These are phyloP conservation scores for Azorinus chamasolen DNA, from an alignment of 2,888 invertebrate genomes.

Conservation along the genomic window DNA sequence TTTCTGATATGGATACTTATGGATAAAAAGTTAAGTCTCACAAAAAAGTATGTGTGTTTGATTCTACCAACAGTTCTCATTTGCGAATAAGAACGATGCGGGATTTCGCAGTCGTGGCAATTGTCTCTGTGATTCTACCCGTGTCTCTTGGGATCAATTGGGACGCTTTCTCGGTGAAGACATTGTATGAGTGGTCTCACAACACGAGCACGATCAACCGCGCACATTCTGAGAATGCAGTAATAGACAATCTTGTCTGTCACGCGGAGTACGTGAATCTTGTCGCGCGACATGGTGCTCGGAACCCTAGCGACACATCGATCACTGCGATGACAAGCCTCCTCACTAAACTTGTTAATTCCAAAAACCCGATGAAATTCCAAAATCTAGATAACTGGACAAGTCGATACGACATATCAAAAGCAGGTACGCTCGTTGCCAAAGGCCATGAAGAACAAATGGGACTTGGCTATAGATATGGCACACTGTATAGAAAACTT, in stretches of 20 bases:
- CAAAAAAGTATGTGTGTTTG: too few species aligned
- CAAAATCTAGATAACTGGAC: conserved; percentile 37
- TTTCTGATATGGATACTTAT: too few species aligned
- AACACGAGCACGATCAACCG: neutral
- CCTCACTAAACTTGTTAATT: conserved; percentile 17
- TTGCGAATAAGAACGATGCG: too few species aligned
- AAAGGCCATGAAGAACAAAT: conserved; percentile 39
- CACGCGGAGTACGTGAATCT: conserved; percentile 45
- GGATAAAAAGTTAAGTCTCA: too few species aligned
- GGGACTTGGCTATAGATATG: conserved; percentile 32
- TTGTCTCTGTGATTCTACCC: too few species aligned
- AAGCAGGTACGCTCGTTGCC: conserved; percentile 32
- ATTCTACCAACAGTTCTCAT: too few species aligned
- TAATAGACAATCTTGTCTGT: conserved; percentile 8
- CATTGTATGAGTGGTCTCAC: conserved; percentile 49
- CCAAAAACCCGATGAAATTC: conserved; percentile 17
- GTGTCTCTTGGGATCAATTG: conserved; percentile 1
- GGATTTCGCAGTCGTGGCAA: too few species aligned
- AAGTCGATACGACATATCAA: conserved; percentile 20
- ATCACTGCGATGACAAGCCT: conserved; percentile 41
- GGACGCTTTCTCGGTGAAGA: conserved; percentile 55
- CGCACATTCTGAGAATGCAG: neutral
- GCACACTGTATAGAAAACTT: conserved; percentile 25
- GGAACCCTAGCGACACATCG: conserved; percentile 33
- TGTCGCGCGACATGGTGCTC: conserved; percentile 46